A percentile compares a stretch with the other conserved stretches of the same genome.
phyloP scores from a whole-genome alignment of 2,797 vertebrate genomes.

The Coregonus ussuriensis region DNA sequence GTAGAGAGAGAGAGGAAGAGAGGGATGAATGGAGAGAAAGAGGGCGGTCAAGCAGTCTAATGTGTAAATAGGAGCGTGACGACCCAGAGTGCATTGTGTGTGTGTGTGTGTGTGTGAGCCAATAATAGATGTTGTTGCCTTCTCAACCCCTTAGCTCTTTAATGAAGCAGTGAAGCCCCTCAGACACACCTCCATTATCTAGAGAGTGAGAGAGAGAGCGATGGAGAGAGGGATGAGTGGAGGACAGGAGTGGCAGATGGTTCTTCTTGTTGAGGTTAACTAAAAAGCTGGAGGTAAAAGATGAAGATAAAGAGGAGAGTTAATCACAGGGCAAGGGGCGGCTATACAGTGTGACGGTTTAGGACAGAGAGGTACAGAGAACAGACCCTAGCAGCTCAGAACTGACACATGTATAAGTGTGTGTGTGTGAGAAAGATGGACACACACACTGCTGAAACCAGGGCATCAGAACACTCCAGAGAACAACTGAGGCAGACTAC shows the following conservation, averaged over 20 bases:
- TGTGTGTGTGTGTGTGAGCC: background rate
- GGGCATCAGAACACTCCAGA: background rate
- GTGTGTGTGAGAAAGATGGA: background rate
- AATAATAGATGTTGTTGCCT: background rate
- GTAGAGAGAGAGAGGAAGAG: no score
- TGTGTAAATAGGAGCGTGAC: no score
- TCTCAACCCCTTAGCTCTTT: background rate
- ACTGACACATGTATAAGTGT: background rate
- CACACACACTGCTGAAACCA: background rate
- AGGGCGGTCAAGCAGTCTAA: no score
- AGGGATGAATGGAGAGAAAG: no score
- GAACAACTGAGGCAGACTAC: background rate
- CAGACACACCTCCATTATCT: background rate
- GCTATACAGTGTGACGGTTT: background rate
- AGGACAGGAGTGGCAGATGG: background rate
- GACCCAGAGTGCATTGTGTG: no score
- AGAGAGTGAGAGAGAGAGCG: background rate
- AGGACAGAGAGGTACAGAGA: background rate
- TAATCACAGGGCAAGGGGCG: no score
- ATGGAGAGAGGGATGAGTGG: background rate
- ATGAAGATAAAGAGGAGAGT: background rate
- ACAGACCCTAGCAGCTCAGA: background rate
- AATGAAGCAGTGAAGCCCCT: background rate
- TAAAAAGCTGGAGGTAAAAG: no score
- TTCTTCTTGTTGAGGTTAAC: background rate